Evolutionary conservation across 1,140 invertebrate species (phyloP).

Genomic region (Papilio polytes): DNA sequence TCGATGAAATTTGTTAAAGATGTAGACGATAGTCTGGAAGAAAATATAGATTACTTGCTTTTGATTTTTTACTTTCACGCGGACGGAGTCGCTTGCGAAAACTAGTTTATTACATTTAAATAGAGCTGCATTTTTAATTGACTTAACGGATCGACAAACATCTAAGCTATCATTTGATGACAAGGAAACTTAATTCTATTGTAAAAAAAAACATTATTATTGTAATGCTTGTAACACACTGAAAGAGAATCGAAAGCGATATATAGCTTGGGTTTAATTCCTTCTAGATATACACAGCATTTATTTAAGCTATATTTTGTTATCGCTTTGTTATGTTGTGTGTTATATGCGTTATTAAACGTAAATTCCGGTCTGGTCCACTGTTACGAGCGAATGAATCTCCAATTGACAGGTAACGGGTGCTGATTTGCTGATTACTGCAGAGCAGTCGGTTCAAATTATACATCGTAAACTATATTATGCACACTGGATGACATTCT

Average conservation of each 20-base stretch:
- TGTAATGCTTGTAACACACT: background rate
- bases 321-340: background rate
- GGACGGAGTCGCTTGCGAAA: too few species aligned
- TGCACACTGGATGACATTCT: background rate
- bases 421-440: conserved; percentile 13
- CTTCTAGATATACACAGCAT: too few species aligned
- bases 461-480: background rate
- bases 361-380: conserved; percentile 10
- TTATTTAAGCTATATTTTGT: background rate
- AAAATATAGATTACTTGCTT: too few species aligned
- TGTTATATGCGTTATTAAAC: background rate
- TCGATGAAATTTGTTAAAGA: too few species aligned
- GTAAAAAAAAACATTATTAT: background rate
- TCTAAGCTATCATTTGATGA: background rate
- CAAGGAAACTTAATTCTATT: background rate
- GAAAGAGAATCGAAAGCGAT: background rate
- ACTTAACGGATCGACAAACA: background rate
- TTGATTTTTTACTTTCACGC: too few species aligned
- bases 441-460: background rate
- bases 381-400: background rate
- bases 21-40: too few species aligned
- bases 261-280: background rate
- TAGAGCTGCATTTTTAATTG: too few species aligned
- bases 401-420: conserved; percentile 3
- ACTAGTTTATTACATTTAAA: too few species aligned